These are phyloP conservation scores for Vespertilio murinus DNA, from an alignment of 2,797 vertebrate species.

Conservation along the genomic window DNA sequence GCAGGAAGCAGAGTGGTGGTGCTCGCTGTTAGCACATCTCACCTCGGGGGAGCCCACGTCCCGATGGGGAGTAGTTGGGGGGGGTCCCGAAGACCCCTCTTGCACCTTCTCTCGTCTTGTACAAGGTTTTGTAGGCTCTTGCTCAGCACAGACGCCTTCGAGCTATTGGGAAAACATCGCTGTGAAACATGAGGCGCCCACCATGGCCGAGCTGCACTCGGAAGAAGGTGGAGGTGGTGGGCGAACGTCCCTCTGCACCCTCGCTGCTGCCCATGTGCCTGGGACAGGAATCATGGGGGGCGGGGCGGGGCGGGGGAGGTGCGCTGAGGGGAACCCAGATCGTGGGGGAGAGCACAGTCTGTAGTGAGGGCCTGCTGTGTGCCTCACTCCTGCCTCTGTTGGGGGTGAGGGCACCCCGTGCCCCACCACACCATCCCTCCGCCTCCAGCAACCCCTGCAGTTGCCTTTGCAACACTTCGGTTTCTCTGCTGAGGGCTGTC, in stretches of 20 bases:
- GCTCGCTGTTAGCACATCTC: not conserved
- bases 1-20: accelerated
- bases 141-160: not conserved
- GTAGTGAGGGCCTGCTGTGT: accelerated
- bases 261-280: not conserved
- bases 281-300: not conserved
- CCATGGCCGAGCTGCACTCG: not conserved
- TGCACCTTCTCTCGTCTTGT: not conserved
- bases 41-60: no score
- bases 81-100: not conserved
- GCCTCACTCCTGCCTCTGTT: not conserved
- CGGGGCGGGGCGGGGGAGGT: not conserved
- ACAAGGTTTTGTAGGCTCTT: not conserved
- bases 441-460: not conserved
- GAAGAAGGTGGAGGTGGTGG: not conserved
- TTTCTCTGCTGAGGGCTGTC: not conserved
- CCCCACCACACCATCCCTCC: not conserved
- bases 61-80: not conserved
- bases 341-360: not conserved
- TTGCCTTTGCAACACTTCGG: not conserved
- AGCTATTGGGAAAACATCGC: not conserved
- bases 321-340: not conserved
- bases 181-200: no score
- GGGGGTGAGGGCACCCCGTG: accelerated
- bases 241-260: accelerated